These are phyloP conservation scores for Chironomus striatipennis DNA, from an alignment of 1,140 invertebrate genomes.

Conservation along the genomic window DNA sequence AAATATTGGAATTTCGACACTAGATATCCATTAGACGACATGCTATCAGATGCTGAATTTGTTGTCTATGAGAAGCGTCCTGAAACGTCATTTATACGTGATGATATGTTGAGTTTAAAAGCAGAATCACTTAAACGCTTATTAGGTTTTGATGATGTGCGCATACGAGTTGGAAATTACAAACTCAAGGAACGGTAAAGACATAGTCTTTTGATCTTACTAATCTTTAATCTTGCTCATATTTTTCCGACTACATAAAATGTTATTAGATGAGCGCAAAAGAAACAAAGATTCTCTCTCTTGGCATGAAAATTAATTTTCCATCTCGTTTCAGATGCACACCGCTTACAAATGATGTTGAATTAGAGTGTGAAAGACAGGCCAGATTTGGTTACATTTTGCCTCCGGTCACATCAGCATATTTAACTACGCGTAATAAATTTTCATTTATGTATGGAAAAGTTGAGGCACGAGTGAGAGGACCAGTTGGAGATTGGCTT, in stretches of 20 bases:
- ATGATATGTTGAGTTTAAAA: neutral
- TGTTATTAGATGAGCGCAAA: too few species aligned
- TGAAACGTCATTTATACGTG: conserved; percentile 13
- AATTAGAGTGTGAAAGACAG: conserved; percentile 42
- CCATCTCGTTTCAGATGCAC: conserved; percentile 48
- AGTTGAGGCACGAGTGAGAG: conserved; percentile 65
- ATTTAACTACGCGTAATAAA: conserved; percentile 52
- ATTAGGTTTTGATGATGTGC: neutral
- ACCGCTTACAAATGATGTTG: conserved; percentile 37
- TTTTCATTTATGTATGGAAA: conserved; percentile 64
- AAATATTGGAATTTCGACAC: conserved; percentile 11
- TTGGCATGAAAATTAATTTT: neutral
- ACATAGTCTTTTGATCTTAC: neutral
- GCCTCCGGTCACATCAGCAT: conserved; percentile 58
- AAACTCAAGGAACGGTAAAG: neutral
- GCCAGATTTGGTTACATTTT: conserved; percentile 46
- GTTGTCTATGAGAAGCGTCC: conserved; percentile 5
- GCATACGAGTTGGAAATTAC: conserved; percentile 12
- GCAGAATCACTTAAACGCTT: neutral
- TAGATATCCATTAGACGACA: conserved; percentile 19
- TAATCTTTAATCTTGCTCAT: neutral
- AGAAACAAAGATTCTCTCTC: too few species aligned
- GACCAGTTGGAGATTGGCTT: conserved; percentile 69
- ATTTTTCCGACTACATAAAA: too few species aligned
- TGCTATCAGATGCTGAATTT: conserved; percentile 12